Evolutionary conservation across 2,113 vertebrate species (phyloP), one percentile per base, ranked within the genome.

Genomic region (Ia io): DNA sequence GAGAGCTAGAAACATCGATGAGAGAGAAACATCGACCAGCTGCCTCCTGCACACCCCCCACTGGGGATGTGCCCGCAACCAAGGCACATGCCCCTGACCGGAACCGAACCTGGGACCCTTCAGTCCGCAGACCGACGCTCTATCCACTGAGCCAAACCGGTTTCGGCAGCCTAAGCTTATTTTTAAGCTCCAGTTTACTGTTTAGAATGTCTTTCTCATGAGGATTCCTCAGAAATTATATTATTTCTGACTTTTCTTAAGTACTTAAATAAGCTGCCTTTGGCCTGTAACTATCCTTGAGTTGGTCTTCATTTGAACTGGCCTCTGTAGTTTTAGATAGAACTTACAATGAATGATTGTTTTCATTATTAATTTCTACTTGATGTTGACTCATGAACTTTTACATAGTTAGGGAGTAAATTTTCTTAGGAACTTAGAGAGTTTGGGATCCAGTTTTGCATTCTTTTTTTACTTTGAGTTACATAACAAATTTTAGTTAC

Each of bases 211-310:
- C 14, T 49, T 44, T 94, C n/a, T 96, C 23, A 69, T 70, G 65
- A 87, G 40, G 28, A 73, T 74, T 86, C 59, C 67, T 87, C 61
- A 93, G 65, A 77, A 84, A 84, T 63, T 76, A 6, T 49, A 53
- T 83, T 65, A 59, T 74, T 61, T 80, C n/a, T 93, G 53, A 84
- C 37, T 69, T 93, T 91, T 96, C 25, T 85, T 71, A 77, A 91
- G 22, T 82, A 56, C 28, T 88, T 88, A 79, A 89, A 56, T 76
- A 91, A 92, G 51, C 61, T 83, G 4, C 42, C 9, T 69, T 90
- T 61, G 23, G 14, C 25, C 22, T 90, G 1, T 35, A 70, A 65
- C 35, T 63, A 9, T 91, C 28, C 14, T 84, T 40, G 8, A 69
- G 14, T 91, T 84, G 79, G 35, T 83, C 37, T 86, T 17, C 80